phyloP scores from a whole-genome alignment of 2,797 vertebrate genomes.

The Triplophysa yarkandensis region DNA sequence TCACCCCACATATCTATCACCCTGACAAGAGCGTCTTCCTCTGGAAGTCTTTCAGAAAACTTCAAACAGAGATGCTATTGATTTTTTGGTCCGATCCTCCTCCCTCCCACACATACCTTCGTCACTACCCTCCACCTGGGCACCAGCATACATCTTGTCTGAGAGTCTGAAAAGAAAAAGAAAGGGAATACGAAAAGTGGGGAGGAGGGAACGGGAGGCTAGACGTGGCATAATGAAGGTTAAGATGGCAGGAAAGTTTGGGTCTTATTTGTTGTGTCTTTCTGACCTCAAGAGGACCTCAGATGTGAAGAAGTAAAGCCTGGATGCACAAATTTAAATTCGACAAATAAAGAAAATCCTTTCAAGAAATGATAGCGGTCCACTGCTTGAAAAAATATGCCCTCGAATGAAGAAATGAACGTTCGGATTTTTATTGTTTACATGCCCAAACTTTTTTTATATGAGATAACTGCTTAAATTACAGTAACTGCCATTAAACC shows the following conservation, averaged over 20 bases:
- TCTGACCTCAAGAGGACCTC: constrained; percentile 42
- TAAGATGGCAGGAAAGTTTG: constrained; percentile 62
- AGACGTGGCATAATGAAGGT: constrained; percentile 74
- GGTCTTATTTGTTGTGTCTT: constrained; percentile 41
- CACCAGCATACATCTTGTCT: constrained; percentile 77
- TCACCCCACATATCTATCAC: constrained; percentile 82
- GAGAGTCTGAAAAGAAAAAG: constrained; percentile 55
- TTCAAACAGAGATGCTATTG: constrained; percentile 83
- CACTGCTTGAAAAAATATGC: constrained; percentile 8
- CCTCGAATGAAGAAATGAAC: constrained; percentile 6
- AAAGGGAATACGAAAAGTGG: constrained; percentile 41
- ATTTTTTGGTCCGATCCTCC: constrained; percentile 65
- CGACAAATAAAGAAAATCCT: constrained; percentile 18
- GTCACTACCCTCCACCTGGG: constrained; percentile 70
- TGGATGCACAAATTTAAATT: constrained; percentile 29
- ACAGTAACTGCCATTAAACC: too few relatives aligned
- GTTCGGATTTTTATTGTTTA: not conserved
- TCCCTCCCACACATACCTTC: constrained; percentile 36
- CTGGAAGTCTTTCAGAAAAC: constrained; percentile 86
- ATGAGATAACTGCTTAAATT: too few relatives aligned
- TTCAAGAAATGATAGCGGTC: constrained; percentile 7
- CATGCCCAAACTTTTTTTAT: not conserved
- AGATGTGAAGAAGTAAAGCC: constrained; percentile 32
- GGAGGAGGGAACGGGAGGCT: constrained; percentile 46
- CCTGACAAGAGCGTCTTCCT: constrained; percentile 83